Evolutionary conservation across 2,113 vertebrate genomes (phyloP), one percentile per base, ranked within the genome.

Genomic region (Eulacestoma nigropectus): DNA sequence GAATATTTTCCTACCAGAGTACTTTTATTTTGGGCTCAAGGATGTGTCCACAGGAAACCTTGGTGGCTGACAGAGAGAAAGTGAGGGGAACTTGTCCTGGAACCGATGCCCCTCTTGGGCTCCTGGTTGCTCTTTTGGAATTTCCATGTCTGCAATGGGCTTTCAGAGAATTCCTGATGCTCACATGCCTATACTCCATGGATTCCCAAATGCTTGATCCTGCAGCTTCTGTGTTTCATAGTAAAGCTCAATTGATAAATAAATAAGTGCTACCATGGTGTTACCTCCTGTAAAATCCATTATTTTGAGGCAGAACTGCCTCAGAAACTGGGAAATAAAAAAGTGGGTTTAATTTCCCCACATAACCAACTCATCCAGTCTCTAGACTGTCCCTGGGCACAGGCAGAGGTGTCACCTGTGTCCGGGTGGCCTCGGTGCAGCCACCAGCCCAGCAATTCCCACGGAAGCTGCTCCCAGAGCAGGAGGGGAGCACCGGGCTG

Each of bases 91-190:
- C 17, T 73, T 47, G 33, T 13, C 52, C 42, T 1, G 30, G 16
- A 56, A 65, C 12, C 20, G 23, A 7, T 0, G 0, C 6, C n/a
- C 27, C n/a, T 62, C 27, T 39, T 23, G 74, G 44, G 16, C 8
- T 92, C 30, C 46, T 39, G 10, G 17, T 4, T 9, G 37, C 13
- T 84, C 53, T 69, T 69, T n/a, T 13, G 50, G 21, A 16, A 23
- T 64, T 52, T 22, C 67, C 47, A 26, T 0, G 1, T 59, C 59
- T 63, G 20, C 27, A 55, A 1, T 2, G 23, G 32, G 9, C 20
- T 46, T 63, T 33, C 41, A 21, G 46, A 46, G 57, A 55, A 70
- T 9, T 81, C 33, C 64, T 65, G n/a, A 30, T 10, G 19, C 11
- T 22, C 29, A 35, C 52, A 2, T 37, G 13, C 46, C 22, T 55